phyloP scores from a whole-genome alignment of 2,797 vertebrate genomes.

The Limnodromus scolopaceus region DNA sequence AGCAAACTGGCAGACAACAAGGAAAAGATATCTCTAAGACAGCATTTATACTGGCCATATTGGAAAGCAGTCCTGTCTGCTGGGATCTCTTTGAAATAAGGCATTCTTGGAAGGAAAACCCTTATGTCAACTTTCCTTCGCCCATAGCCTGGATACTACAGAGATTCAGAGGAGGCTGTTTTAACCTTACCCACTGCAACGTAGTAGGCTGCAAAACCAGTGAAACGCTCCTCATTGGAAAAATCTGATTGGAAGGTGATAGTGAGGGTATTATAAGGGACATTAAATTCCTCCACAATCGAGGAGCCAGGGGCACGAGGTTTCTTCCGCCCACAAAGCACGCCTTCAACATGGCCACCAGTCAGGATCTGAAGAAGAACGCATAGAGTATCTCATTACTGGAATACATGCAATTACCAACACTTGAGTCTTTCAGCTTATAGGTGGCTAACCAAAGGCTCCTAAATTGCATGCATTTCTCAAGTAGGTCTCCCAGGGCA shows the following conservation, averaged over 20 bases:
- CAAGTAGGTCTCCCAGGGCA: background rate
- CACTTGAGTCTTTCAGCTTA: background rate
- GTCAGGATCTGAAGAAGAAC: conserved; percentile 73
- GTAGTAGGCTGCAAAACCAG: conserved; percentile 91
- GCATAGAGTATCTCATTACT: background rate
- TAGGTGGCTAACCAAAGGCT: background rate
- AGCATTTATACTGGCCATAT: background rate
- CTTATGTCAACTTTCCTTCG: background rate
- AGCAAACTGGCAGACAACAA: background rate
- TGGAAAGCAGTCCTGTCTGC: background rate
- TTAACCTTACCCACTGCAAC: conserved; percentile 81
- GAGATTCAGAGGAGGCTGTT: background rate
- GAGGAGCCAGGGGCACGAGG: conserved; percentile 28
- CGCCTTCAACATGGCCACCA: conserved; percentile 54
- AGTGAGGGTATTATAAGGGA: conserved; percentile 79
- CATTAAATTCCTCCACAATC: conserved; percentile 74
- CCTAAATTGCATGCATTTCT: background rate
- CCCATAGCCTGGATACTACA: background rate
- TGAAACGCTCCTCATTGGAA: conserved; percentile 87
- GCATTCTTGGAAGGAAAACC: background rate
- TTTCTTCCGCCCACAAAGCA: conserved; percentile 84
- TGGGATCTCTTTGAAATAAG: background rate
- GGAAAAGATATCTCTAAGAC: background rate
- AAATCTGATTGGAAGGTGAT: conserved; percentile 88
- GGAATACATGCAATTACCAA: background rate